These are phyloP conservation scores for Cosmorhoe ocellata DNA, from an alignment of 2,888 invertebrate species.

Conservation along the genomic window DNA sequence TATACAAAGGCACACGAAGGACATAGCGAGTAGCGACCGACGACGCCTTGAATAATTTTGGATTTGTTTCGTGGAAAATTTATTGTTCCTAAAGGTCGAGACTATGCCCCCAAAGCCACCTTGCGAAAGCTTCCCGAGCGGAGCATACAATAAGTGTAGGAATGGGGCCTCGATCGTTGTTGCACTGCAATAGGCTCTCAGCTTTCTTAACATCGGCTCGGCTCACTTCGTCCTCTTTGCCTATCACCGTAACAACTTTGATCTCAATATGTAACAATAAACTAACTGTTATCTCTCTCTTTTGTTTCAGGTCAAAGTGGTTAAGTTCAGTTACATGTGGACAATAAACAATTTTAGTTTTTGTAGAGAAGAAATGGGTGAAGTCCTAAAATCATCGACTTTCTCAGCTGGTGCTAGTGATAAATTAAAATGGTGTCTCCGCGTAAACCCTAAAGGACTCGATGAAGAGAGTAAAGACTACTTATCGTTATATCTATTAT, in stretches of 20 bases:
- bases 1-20: conserved; percentile 47
- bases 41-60: conserved; percentile 42
- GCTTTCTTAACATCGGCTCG: conserved; percentile 1
- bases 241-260: conserved; percentile 36
- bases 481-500: conserved; percentile 97
- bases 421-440: conserved; percentile 99
- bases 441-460: conserved; percentile 99
- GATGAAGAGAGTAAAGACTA: conserved; percentile 99
- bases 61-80: conserved; percentile 44
- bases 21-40: conserved; percentile 28
- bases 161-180: neutral
- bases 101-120: conserved; percentile 36
- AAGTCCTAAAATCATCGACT: conserved; percentile 99
- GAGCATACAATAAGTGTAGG: neutral
- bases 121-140: conserved; percentile 34
- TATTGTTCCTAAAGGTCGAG: conserved; percentile 41
- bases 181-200: conserved; percentile 7
- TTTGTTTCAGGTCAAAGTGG: conserved; percentile 97
- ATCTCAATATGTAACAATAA: conserved; percentile 37
- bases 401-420: conserved; percentile 99
- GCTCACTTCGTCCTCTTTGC: conserved; percentile 31
- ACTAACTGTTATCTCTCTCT: conserved; percentile 40
- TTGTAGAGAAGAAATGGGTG: conserved; percentile 99
- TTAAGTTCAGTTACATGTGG: conserved; percentile 99
- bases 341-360: conserved; percentile 99